Evolutionary conservation across 1,140 invertebrate genomes (phyloP).

Genomic region (Caenorhabditis remanei): DNA sequence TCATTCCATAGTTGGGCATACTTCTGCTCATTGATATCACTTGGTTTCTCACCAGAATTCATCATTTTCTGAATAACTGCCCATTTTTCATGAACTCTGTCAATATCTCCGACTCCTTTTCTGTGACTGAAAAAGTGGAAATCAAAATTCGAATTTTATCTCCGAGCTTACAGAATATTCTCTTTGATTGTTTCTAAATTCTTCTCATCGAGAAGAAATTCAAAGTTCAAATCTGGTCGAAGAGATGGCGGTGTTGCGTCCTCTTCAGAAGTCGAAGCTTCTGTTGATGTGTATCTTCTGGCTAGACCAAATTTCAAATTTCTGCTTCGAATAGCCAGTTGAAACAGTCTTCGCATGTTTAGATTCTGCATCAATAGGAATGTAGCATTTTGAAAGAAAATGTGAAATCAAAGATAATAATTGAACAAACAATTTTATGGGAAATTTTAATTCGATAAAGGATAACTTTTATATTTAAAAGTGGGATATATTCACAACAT

Average conservation of each 20-base stretch:
- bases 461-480: no score
- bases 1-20: constrained; percentile 68
- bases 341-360: constrained; percentile 4
- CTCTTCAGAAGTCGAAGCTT: constrained; percentile 33
- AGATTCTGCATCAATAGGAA: neutral
- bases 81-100: constrained; percentile 73
- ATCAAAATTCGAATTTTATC: neutral
- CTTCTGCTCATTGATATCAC: constrained; percentile 54
- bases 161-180: constrained; percentile 74
- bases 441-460: no score
- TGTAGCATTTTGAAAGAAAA: no score
- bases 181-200: constrained; percentile 75
- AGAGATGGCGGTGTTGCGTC: constrained; percentile 6
- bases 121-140: constrained; percentile 65
- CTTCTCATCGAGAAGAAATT: constrained; percentile 72
- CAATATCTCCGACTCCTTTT: constrained; percentile 79
- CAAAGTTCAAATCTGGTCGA: constrained; percentile 74
- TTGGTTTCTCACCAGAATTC: constrained; percentile 48
- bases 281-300: constrained; percentile 11
- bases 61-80: constrained; percentile 66
- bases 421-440: no score
- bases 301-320: neutral
- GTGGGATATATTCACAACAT: neutral
- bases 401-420: no score
- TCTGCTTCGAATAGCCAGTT: neutral